Conservation (phyloP, 2,797 vertebrate genomes). For the Hylomyscus alleni region DNA sequence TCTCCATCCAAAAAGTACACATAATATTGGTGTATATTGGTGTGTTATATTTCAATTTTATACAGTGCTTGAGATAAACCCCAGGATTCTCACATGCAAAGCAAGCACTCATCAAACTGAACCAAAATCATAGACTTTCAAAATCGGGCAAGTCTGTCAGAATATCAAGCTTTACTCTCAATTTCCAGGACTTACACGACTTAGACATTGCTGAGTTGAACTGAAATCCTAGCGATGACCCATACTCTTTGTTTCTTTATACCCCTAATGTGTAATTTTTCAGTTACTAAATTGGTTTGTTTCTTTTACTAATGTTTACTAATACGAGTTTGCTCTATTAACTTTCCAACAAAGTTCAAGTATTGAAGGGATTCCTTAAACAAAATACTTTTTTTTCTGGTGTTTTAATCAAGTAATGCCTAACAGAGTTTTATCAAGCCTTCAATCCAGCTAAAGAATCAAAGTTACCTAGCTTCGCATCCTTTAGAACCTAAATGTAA, state of each 20-base stretch:
- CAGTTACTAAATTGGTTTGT: not conserved
- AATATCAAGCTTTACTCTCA: not conserved
- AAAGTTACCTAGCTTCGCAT: not conserved
- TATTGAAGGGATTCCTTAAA: conserved; percentile 28
- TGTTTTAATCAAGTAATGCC: conserved; percentile 20
- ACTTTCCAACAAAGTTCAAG: conserved; percentile 11
- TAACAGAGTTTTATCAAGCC: conserved; percentile 27
- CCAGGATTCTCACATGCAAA: not conserved
- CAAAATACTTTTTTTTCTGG: not conserved
- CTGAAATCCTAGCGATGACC: not conserved
- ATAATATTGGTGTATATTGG: not conserved
- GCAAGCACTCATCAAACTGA: not conserved
- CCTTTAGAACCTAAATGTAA: conserved; percentile 32
- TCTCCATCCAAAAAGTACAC: not conserved
- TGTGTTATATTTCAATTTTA: not conserved
- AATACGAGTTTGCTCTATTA: conserved; percentile 21
- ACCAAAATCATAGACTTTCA: not conserved
- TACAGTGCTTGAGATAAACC: not conserved
- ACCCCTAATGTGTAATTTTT: not conserved
- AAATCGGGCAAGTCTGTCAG: not conserved
- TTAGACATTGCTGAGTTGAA: not conserved
- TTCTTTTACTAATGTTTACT: conserved; percentile 57
- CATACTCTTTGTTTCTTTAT: not conserved
- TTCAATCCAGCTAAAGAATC: not conserved
- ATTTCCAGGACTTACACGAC: not conserved